Percentiles rank a stretch among this genome's conserved stretches.
phyloP scores from a whole-genome alignment of 2,113 vertebrate genomes.

The Melanerpes formicivorus region DNA sequence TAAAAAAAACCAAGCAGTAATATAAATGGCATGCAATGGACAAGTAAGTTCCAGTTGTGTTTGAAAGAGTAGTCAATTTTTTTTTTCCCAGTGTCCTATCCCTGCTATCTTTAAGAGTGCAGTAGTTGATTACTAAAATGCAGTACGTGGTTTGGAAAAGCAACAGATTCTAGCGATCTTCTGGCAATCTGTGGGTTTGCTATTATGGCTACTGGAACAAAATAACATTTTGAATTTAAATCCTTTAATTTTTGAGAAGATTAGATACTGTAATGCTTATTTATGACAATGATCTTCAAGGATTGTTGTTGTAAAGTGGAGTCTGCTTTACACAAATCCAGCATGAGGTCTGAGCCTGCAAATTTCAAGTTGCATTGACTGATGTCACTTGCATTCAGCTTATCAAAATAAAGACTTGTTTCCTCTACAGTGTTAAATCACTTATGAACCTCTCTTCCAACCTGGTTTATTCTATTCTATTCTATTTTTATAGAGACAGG shows the following conservation, averaged over 20 bases:
- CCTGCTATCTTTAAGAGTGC: constrained; percentile 67
- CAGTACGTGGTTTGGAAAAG: constrained; percentile 48
- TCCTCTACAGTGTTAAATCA: background rate
- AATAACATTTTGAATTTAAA: constrained; percentile 3
- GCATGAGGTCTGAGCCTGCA: background rate
- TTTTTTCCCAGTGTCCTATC: constrained; percentile 54
- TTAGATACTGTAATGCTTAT: background rate
- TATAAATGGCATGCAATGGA: constrained; percentile 66
- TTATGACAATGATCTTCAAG: background rate
- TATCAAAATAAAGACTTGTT: background rate
- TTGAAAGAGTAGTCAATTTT: constrained; percentile 49
- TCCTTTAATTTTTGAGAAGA: background rate
- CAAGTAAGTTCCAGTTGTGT: constrained; percentile 56
- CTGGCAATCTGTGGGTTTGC: constrained; percentile 13
- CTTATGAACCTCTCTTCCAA: background rate
- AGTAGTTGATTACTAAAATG: constrained; percentile 65
- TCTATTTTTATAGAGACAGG: background rate
- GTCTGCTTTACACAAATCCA: background rate
- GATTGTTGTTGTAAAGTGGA: background rate
- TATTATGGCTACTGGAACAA: constrained; percentile 13
- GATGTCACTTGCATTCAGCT: background rate
- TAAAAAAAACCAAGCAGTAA: constrained; percentile 48
- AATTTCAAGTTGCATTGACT: background rate
- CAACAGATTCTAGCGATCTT: constrained; percentile 33
- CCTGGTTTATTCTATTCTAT: too few species aligned